Base-by-base conservation (phyloP, 1,140 invertebrate genomes). In the Tribolium madens region DNA sequence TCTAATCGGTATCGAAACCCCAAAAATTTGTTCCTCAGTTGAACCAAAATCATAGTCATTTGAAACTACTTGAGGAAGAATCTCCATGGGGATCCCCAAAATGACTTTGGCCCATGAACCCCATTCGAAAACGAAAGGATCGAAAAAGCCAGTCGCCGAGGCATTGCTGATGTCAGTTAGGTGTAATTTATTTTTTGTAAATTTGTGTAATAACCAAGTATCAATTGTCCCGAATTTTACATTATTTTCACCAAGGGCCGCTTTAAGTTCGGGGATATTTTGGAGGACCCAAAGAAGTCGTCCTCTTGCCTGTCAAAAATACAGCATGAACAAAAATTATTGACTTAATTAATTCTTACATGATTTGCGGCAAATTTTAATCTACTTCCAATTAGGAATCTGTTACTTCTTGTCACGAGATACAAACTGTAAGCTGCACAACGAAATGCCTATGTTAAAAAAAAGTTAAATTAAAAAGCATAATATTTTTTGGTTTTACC, bases 161-260 rank as follows among this genome's bases (percentile, higher is more conserved):
- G 96, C 96, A 83, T 92, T 95, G 0, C 95, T 96, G 7, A 93
- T 91, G 85, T 99, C 97, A 2, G 93, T 95, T 31, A 95, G 91
- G 85, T 96, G 94, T 13, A 90, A 81, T 81, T 87, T 86, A 0
- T 89, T 89, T 69, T 88, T 90, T 82, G 87, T 85, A 42, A 89
- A 71, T 88, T 93, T 94, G 86, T 97, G 94, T 21, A 99, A 83
- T 31, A 99, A 88, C 95, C 96, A 99, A 1, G 95, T 96, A 83
- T 99, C 97, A 10, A 99, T 87, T 18, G 96, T 95, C n/a, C 97
- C 97, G 84, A 97, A 95, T 80, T 93, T 87, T 0, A 92, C 92
- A 77, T 92, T 88, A 14, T 92, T 89, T 48, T 89, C 87, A 18
- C 84, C 81, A 10, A 91, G 85, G 17, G 91, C 91, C 26, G 90